phyloP scores from a whole-genome alignment of 1,140 invertebrate genomes.

The Olivierus martensii region DNA sequence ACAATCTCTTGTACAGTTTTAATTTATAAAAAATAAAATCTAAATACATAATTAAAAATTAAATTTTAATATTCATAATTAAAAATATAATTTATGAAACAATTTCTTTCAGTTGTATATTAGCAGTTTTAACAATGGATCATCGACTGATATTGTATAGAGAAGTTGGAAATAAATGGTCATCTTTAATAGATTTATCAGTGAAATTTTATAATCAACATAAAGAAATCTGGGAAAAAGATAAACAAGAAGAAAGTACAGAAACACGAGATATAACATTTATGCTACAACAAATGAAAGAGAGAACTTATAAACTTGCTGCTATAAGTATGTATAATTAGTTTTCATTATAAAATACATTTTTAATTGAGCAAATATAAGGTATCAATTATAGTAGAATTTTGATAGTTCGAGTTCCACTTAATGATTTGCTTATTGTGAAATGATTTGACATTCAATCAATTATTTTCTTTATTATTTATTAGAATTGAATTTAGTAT shows the following conservation, averaged over 20 bases:
- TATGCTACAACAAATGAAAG: not conserved
- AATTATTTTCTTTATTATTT: too few species aligned
- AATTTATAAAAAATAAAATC: too few species aligned
- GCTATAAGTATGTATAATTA: too few species aligned
- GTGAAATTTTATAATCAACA: not conserved
- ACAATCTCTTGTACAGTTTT: too few species aligned
- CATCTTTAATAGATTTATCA: slow-evolving; percentile 5
- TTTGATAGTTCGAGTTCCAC: too few species aligned
- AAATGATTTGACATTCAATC: too few species aligned
- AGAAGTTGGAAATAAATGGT: slow-evolving; percentile 9
- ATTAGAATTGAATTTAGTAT: too few species aligned
- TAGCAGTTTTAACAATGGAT: slow-evolving; percentile 10
- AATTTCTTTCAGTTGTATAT: slow-evolving; percentile 3
- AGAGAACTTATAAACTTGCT: not conserved
- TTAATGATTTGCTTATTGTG: too few species aligned
- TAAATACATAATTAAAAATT: too few species aligned
- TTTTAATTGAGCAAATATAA: too few species aligned
- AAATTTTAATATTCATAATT: not conserved
- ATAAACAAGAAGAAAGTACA: not conserved
- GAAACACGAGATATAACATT: not conserved
- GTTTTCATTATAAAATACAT: too few species aligned
- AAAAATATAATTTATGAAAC: not conserved
- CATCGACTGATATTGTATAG: slow-evolving; percentile 6
- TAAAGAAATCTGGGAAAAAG: not conserved
- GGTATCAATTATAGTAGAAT: too few species aligned